Evolutionary conservation across 2,797 vertebrate species (phyloP).

Genomic region (Monodelphis domestica): DNA sequence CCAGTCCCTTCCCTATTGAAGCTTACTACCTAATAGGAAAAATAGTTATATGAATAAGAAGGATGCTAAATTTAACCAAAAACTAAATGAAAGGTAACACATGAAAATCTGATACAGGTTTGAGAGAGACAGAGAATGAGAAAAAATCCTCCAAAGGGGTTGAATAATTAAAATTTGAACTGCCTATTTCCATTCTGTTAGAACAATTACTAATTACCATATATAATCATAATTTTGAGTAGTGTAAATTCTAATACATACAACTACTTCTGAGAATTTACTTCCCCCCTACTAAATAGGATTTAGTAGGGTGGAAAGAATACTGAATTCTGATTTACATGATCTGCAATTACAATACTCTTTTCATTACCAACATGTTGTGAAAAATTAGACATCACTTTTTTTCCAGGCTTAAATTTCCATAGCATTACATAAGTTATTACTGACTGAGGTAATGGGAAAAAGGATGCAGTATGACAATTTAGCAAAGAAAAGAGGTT

Average conservation of each 20-base stretch:
- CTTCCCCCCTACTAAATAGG: background rate
- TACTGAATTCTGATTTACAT: background rate
- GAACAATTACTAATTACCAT: background rate
- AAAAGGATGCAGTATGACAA: background rate
- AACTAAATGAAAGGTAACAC: background rate
- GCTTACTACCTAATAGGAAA: background rate
- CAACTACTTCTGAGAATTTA: background rate
- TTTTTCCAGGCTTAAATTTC: background rate
- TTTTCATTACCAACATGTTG: background rate
- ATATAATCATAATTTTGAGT: background rate
- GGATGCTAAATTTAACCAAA: background rate
- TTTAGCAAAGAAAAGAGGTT: background rate
- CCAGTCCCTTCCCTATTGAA: background rate
- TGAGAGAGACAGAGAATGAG: too few species aligned
- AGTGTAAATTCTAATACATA: background rate
- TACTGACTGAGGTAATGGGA: background rate
- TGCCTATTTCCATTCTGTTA: background rate
- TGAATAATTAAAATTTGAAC: background rate
- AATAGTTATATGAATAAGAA: background rate
- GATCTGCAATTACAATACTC: background rate
- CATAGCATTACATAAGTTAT: background rate
- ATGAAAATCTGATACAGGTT: background rate
- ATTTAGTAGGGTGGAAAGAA: background rate
- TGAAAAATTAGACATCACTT: background rate
- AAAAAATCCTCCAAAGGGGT: background rate